phyloP scores from a whole-genome alignment of 2,888 invertebrate genomes.

The Plemyria rubiginata region DNA sequence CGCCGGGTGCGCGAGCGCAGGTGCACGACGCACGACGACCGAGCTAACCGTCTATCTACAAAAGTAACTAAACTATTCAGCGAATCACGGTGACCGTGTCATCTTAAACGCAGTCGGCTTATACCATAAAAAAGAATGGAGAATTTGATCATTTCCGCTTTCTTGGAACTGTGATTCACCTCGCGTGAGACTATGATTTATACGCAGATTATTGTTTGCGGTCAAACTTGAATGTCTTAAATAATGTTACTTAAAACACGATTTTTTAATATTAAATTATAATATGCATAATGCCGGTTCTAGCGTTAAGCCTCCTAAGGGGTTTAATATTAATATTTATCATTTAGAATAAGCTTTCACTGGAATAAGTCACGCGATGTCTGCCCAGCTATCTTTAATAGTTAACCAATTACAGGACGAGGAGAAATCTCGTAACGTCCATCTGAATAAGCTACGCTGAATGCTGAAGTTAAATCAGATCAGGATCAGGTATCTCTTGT shows the following conservation, averaged over 20 bases:
- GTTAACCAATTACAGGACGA: conserved; percentile 48
- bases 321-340: conserved; percentile 58
- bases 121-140: conserved; percentile 71
- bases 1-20: conserved; percentile 78
- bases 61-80: conserved; percentile 58
- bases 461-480: conserved; percentile 11
- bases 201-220: conserved; percentile 69
- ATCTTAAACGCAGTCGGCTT: conserved; percentile 59
- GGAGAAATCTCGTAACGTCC: conserved; percentile 41
- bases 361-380: conserved; percentile 69
- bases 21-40: conserved; percentile 72
- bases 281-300: conserved; percentile 52
- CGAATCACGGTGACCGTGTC: conserved; percentile 58
- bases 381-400: conserved; percentile 52
- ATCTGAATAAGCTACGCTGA: conserved; percentile 16
- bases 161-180: conserved; percentile 80
- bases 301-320: conserved; percentile 59
- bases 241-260: conserved; percentile 62
- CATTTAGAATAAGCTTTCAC: conserved; percentile 71
- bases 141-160: conserved; percentile 82
- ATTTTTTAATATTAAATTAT: conserved; percentile 63
- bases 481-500: conserved; percentile 13
- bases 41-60: conserved; percentile 67
- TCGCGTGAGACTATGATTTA: conserved; percentile 79
- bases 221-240: conserved; percentile 65